Evolutionary conservation across 2,888 invertebrate genomes (phyloP).

Genomic region (Epirrhoe tristata): DNA sequence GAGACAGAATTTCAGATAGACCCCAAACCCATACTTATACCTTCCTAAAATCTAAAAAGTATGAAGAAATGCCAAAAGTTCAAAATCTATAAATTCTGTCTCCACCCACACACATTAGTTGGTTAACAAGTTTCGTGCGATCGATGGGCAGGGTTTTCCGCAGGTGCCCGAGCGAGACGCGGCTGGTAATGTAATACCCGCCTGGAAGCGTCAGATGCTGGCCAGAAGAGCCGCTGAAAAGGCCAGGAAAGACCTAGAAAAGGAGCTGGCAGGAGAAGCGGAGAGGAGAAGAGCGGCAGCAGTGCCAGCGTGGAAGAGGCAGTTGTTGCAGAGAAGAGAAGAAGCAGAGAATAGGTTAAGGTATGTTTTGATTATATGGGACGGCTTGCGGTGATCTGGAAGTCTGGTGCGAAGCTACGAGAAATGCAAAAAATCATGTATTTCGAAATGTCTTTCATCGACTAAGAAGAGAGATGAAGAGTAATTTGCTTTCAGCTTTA

Average conservation of each 20-base stretch:
- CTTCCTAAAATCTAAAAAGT: conserved; percentile 1
- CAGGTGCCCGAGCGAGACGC: conserved; percentile 96
- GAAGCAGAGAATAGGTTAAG: conserved; percentile 91
- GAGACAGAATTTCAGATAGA: conserved; percentile 21
- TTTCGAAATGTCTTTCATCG: neutral
- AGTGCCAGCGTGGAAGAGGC: conserved; percentile 97
- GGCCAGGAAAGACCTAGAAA: conserved; percentile 95
- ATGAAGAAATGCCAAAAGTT: too few relatives aligned
- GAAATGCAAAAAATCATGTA: neutral
- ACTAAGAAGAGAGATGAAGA: neutral
- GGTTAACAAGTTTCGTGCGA: conserved; percentile 57
- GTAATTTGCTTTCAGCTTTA: neutral
- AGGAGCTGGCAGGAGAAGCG: conserved; percentile 92
- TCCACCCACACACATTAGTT: conserved; percentile 37
- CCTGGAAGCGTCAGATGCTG: conserved; percentile 98
- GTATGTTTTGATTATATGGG: conserved; percentile 74
- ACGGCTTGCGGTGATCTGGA: neutral
- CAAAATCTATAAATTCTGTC: too few relatives aligned
- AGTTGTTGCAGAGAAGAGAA: conserved; percentile 93
- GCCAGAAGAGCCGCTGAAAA: conserved; percentile 97
- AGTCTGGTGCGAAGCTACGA: neutral
- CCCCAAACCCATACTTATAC: too few relatives aligned
- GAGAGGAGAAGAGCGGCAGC: conserved; percentile 93
- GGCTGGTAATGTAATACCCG: conserved; percentile 95
- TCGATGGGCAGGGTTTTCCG: conserved; percentile 79